phyloP scores from a whole-genome alignment of 35 echinoderm and acorn worm species.

The Apostichopus californicus region DNA sequence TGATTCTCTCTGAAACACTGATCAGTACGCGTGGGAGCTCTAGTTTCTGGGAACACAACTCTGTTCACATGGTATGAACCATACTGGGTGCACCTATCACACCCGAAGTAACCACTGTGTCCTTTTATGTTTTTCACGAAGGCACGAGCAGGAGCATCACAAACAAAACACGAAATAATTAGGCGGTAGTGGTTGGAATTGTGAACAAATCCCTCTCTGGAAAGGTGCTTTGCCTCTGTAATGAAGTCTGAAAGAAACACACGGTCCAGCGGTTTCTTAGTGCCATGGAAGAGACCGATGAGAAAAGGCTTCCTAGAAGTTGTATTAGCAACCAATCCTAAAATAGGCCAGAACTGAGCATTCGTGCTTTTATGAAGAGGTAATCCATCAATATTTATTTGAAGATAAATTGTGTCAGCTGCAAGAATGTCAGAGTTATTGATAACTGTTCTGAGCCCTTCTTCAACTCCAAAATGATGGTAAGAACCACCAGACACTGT shows the following conservation, averaged over 20 bases:
- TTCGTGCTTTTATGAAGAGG: slow-evolving; percentile 54
- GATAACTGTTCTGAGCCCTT: not conserved
- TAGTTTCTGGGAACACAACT: slow-evolving; percentile 8
- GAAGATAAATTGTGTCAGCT: not conserved
- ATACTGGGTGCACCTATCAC: slow-evolving; percentile 28
- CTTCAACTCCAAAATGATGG: slow-evolving; percentile 59
- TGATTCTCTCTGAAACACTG: not conserved
- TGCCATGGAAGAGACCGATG: slow-evolving; percentile 49
- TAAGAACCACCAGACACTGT: slow-evolving; percentile 40
- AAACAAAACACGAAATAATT: slow-evolving; percentile 4
- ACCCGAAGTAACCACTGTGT: slow-evolving; percentile 25
- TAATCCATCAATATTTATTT: slow-evolving; percentile 65
- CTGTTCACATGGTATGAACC: not conserved
- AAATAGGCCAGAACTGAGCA: slow-evolving; percentile 62
- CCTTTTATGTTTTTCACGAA: slow-evolving; percentile 29
- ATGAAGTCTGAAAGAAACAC: slow-evolving; percentile 56
- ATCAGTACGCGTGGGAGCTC: not conserved
- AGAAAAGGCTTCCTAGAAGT: slow-evolving; percentile 7
- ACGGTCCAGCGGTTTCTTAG: slow-evolving; percentile 13
- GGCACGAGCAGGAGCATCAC: slow-evolving; percentile 51
- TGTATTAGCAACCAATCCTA: slow-evolving; percentile 5
- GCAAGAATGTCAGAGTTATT: not conserved
- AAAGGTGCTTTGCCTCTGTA: slow-evolving; percentile 15
- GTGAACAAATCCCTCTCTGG: not conserved
- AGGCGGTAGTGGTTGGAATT: not conserved